Base-by-base conservation (phyloP, 2,797 vertebrate genomes). In the Alosa sapidissima region DNA sequence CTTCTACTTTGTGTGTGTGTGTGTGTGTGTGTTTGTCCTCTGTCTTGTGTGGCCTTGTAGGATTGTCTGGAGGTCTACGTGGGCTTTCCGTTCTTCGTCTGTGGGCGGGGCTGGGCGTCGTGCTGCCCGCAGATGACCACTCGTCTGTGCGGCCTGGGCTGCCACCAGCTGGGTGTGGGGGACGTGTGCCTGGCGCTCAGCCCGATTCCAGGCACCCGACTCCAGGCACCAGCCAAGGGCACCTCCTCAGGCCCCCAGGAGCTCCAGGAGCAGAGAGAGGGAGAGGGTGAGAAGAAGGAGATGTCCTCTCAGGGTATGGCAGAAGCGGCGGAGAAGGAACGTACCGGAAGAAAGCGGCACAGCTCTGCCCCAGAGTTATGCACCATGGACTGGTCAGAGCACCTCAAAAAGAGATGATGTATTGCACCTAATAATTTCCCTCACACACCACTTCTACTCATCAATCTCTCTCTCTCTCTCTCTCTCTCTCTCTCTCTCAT, bases 31-130 rank as follows among this genome's bases (percentile, higher is more conserved):
- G 28, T 72, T 28, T 72, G 9, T 72, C 19, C 21, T 58, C 5
- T 16, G 47, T 75, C 68, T 19, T 52, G 72, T 81, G 58, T 52
- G 84, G 75, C n/a, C 87, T 84, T 81, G 2, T 90, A 95, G 95
- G 92, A 96, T 89, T 54, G 91, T 84, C 90, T 96, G 91, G 95
- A 96, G 47, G 95, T 96, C 85, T 94, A 93, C 8, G 90, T 91
- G 86, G 95, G 94, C 88, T 94, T 95, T 82, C 95, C 95, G 0
- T 95, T 96, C 86, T 95, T 95, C 54, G 95, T 96, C 82, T 93
- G 92, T 3, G 92, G 92, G 0, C 89, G 28, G 7, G 95, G 95
- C 87, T 96, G 95, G 95, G 95, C 95, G 0, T 96, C 95, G 84
- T 96, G 94, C 89, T 92, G 91, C 87, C 95, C 95, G 24, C 91